Base-by-base conservation (phyloP, 1,140 invertebrate genomes). In the Linepithema humile region DNA sequence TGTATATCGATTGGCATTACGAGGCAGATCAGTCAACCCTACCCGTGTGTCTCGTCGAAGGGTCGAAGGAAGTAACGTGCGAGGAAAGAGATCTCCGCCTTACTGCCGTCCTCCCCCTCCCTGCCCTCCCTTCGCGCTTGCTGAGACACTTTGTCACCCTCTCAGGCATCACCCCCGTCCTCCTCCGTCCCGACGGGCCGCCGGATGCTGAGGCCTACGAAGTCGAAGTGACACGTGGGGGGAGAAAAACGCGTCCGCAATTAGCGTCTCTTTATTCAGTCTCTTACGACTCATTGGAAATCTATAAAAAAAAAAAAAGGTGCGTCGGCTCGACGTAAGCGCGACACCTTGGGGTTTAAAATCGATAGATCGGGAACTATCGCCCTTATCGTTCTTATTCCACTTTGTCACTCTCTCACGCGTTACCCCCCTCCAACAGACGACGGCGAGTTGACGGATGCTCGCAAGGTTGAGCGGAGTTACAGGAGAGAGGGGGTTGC, bases 1-100 rank as follows among this genome's bases (percentile, higher is more conserved):
- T 74, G n/a, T 72, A 73, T 88, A 88, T 88, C 86, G 87, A 88
- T 88, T 88, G 83, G 87, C 84, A 83, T 88, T 88, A 88, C 87
- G 84, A 77, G 84, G 86, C 87, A 85, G 84, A 88, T 88, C 87
- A 74, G 86, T 88, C 83, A 78, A 85, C 86, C 78, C 83, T 70
- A 84, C 20, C 43, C 23, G 43, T 62, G 20, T 48, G 73, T 84
- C 86, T 70, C 60, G 40, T 29, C 86, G 74, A 59, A 23, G 45
- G 40, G 53, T 78, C 45, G 70, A 84, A 77, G 75, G 82, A 84
- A 86, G 67, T 77, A 67, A 32, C 23, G 80, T 60, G 48, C 62
- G 53, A 87, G 82, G 83, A 88, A 89, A 78, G 88, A 83, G 82
- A 85, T 78, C 85, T 80, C 83, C 55, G 62, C 59, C 40, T 50